These are phyloP conservation scores for Chymomyza procnemis DNA, from an alignment of 2,888 invertebrate species.

Conservation along the genomic window DNA sequence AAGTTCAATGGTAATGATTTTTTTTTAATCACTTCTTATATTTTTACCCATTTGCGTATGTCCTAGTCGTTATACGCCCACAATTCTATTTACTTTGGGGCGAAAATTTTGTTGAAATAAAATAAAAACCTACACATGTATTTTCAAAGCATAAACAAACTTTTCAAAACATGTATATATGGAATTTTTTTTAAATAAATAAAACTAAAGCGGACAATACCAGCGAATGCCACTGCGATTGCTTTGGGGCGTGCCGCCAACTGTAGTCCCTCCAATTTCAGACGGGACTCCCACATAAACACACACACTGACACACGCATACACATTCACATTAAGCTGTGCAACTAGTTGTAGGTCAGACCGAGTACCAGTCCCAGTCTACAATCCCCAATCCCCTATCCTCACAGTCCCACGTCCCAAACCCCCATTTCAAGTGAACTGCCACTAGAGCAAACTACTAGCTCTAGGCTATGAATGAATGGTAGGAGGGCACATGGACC, in stretches of 20 bases:
- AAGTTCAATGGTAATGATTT: too few relatives aligned
- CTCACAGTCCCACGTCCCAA: too few relatives aligned
- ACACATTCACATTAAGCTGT: background rate
- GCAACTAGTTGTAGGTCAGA: conserved; percentile 55
- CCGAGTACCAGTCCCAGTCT: too few relatives aligned
- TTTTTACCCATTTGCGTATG: too few relatives aligned
- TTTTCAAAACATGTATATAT: background rate
- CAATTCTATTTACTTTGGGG: too few relatives aligned
- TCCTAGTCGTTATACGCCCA: too few relatives aligned
- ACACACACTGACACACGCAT: background rate
- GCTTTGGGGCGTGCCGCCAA: background rate
- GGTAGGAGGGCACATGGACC: conserved; percentile 14
- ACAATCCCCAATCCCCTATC: too few relatives aligned
- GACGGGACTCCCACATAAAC: background rate
- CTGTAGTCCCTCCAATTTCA: background rate
- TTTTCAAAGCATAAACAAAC: conserved; percentile 2
- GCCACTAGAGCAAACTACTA: too few relatives aligned
- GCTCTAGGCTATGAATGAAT: background rate
- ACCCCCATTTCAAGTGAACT: too few relatives aligned
- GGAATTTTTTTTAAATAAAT: conserved; percentile 31
- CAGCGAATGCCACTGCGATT: background rate
- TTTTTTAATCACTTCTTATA: too few relatives aligned
- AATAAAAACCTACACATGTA: too few relatives aligned
- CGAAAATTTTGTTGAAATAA: too few relatives aligned
- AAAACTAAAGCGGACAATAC: conserved; percentile 52